Conservation (phyloP, 2,888 invertebrate genomes). For the Zaprionus lineosus region DNA sequence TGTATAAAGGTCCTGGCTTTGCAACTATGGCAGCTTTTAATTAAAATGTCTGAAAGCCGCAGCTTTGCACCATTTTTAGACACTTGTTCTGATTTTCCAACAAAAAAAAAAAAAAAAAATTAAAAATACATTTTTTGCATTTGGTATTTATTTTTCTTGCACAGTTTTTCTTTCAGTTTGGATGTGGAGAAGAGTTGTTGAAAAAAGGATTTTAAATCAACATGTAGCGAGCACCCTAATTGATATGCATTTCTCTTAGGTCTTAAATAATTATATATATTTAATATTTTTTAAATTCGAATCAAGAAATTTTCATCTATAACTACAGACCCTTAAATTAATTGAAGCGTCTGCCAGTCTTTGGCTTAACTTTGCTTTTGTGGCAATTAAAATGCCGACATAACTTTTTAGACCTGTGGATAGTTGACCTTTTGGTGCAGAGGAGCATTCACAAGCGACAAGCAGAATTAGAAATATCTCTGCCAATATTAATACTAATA, state of each 20-base stretch:
- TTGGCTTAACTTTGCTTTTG: no score
- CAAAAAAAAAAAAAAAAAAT: background rate
- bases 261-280: no score
- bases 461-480: constrained; percentile 18
- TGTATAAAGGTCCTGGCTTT: constrained; percentile 29
- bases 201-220: no score
- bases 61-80: constrained; percentile 22
- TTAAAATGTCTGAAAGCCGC: constrained; percentile 49
- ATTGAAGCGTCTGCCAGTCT: no score
- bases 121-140: no score
- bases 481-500: constrained; percentile 15
- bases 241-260: no score
- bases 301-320: no score
- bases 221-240: no score
- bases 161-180: constrained; percentile 1
- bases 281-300: no score
- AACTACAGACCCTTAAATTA: constrained; percentile 21
- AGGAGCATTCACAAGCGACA: constrained; percentile 31
- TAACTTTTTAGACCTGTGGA: constrained; percentile 51
- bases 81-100: constrained; percentile 13
- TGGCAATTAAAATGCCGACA: constrained; percentile 58
- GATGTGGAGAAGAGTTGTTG: no score
- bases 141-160: background rate
- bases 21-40: constrained; percentile 70
- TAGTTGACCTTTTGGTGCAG: constrained; percentile 56